These are phyloP conservation scores for Belgica antarctica DNA, from an alignment of 2,888 invertebrate species.

Conservation along the genomic window DNA sequence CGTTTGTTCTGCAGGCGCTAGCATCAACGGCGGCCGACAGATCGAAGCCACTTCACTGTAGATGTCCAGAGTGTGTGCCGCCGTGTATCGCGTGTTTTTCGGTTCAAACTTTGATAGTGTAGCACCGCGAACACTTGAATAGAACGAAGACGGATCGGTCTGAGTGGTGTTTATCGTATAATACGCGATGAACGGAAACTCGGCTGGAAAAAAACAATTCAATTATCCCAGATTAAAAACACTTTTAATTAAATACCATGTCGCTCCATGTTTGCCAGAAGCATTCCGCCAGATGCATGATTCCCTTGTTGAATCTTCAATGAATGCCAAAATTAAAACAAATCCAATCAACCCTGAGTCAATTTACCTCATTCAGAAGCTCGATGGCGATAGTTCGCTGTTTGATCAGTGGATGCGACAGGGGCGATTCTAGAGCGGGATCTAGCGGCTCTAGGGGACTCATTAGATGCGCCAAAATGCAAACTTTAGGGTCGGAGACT, in stretches of 20 bases:
- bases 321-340: slow-evolving; percentile 46
- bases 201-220: slow-evolving; percentile 59
- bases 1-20: slow-evolving; percentile 67
- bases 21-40: slow-evolving; percentile 74
- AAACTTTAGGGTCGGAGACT: slow-evolving; percentile 85
- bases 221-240: neutral
- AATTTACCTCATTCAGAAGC: slow-evolving; percentile 67
- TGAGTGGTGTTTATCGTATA: slow-evolving; percentile 85
- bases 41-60: slow-evolving; percentile 91
- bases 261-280: slow-evolving; percentile 86
- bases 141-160: slow-evolving; percentile 81
- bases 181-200: slow-evolving; percentile 88
- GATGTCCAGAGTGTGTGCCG: slow-evolving; percentile 77
- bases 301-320: slow-evolving; percentile 66
- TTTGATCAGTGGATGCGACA: slow-evolving; percentile 73
- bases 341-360: neutral
- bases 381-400: slow-evolving; percentile 77
- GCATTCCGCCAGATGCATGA: slow-evolving; percentile 75
- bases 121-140: slow-evolving; percentile 78
- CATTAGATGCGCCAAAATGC: slow-evolving; percentile 85
- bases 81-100: slow-evolving; percentile 71
- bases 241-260: slow-evolving; percentile 58
- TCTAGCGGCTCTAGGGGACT: slow-evolving; percentile 82
- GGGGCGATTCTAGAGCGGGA: slow-evolving; percentile 79
- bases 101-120: slow-evolving; percentile 85